These are phyloP conservation scores for Ornithorhynchus anatinus DNA, from an alignment of 2,113 vertebrate genomes.

Conservation along the genomic window DNA sequence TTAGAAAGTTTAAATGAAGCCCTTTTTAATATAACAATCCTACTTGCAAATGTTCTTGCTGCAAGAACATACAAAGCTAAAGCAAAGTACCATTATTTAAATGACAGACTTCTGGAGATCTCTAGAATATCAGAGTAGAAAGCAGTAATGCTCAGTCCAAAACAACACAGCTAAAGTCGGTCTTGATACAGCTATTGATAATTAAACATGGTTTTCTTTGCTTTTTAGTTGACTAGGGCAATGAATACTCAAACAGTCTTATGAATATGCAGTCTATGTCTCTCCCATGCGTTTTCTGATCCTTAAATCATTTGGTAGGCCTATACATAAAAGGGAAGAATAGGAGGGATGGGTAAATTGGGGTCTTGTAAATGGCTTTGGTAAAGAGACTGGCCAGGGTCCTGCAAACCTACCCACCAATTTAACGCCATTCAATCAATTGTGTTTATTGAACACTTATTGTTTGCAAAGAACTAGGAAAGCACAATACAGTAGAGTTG, in stretches of 20 bases:
- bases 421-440: background rate
- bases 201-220: background rate
- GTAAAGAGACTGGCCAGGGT: background rate
- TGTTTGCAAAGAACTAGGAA: background rate
- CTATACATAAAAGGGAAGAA: background rate
- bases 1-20: conserved; percentile 47
- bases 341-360: background rate
- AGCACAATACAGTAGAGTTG: background rate
- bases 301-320: background rate
- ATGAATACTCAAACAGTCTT: background rate
- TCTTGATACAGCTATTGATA: background rate
- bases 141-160: background rate
- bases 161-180: background rate
- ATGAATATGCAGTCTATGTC: too few species aligned
- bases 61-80: conserved; percentile 23
- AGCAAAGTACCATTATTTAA: conserved; percentile 40
- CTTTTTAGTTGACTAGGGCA: background rate
- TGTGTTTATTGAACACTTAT: background rate
- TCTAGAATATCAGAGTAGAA: conserved; percentile 1
- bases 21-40: conserved; percentile 56
- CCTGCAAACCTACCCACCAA: background rate
- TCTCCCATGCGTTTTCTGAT: background rate
- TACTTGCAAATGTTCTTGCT: conserved; percentile 46
- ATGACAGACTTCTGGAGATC: conserved; percentile 29
- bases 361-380: background rate